Evolutionary conservation across 2,113 vertebrate species (phyloP).

Genomic region (Ailurus styani): DNA sequence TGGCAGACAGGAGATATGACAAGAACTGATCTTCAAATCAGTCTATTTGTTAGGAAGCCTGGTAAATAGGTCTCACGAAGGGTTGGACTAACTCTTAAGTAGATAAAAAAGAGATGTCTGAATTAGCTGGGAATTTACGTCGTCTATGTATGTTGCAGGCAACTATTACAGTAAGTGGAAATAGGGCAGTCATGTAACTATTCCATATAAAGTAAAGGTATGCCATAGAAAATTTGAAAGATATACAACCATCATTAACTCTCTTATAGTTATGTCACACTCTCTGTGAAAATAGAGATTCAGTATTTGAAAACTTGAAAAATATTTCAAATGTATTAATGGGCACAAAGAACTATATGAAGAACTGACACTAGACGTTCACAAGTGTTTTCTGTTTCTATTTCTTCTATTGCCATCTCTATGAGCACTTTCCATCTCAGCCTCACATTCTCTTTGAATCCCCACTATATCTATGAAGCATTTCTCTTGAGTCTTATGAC

Average conservation of each 20-base stretch:
- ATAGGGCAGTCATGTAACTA: neutral
- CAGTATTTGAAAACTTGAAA: neutral
- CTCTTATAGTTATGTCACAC: neutral
- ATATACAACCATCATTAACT: neutral
- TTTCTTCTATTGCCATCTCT: neutral
- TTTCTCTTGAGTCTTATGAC: neutral
- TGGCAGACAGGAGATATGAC: neutral
- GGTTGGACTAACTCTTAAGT: neutral
- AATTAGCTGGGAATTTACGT: neutral
- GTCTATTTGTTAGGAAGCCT: neutral
- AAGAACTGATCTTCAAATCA: neutral
- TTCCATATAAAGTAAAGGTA: neutral
- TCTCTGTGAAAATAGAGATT: constrained; percentile 14
- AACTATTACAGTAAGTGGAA: neutral
- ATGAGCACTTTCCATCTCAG: neutral
- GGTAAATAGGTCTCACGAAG: constrained; percentile 44
- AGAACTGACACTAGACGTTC: neutral
- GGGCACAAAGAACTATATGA: neutral
- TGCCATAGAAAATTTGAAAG: neutral
- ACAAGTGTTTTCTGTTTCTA: neutral
- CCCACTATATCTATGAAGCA: neutral
- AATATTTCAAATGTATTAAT: neutral
- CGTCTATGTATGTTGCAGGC: neutral
- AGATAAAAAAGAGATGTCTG: neutral
- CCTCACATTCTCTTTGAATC: neutral